Evolutionary conservation across 2,113 vertebrate species (phyloP).

Genomic region (Zapornia atra): DNA sequence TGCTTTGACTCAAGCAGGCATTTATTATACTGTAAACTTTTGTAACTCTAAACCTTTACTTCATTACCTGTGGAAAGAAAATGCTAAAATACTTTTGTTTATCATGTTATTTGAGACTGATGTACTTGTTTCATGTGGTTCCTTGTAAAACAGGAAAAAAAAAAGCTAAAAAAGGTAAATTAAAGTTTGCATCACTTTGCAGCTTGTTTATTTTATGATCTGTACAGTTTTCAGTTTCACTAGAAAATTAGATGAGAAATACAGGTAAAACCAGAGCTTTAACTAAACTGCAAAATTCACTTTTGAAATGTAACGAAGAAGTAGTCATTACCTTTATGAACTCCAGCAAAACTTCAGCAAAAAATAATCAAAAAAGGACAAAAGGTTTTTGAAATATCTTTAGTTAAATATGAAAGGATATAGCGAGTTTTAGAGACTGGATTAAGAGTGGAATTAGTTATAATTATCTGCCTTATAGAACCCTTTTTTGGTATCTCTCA

Average conservation of each 20-base stretch:
- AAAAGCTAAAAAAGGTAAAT: accelerated
- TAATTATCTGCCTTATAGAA: background rate
- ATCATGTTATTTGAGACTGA: background rate
- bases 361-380: background rate
- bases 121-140: background rate
- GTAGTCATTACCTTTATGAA: background rate
- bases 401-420: background rate
- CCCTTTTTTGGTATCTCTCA: background rate
- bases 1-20: background rate
- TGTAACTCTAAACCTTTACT: background rate
- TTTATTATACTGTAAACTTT: background rate
- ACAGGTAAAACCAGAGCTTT: background rate
- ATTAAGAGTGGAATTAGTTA: background rate
- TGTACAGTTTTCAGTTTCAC: background rate
- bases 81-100: background rate
- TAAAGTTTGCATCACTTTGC: background rate
- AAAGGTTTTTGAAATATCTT: background rate
- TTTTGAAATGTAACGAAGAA: background rate
- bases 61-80: background rate
- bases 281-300: background rate
- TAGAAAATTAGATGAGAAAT: background rate
- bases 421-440: background rate
- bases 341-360: background rate
- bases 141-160: background rate
- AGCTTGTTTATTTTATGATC: background rate